Evolutionary conservation across 2,888 invertebrate species (phyloP), one percentile per base, ranked within the genome.

Genomic region (Physocephala rufipes): DNA sequence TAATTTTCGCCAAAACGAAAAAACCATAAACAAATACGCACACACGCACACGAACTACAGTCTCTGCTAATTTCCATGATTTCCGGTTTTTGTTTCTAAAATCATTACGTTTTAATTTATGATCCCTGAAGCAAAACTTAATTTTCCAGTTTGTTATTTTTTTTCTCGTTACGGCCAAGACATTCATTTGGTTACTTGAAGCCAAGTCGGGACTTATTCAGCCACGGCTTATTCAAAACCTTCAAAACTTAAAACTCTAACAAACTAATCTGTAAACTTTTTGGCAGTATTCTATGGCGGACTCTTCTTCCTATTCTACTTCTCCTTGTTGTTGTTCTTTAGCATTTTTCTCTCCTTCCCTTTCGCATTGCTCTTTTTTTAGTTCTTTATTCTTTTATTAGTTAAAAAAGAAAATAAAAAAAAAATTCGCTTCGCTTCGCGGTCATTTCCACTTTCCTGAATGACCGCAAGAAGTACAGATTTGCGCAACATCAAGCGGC

Each of bases 401-500:
- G 36, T 36, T 5, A 36, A 9, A 7, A 36, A 36, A 36, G 36
- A 36, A 28, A 59, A 67, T 59, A 59, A 49, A 59, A 49, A 59
- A 67, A 45, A 67, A 67, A 67, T 61, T 67, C 45, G 45, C 47
- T 67, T 49, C 58, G 67, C 47, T 67, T 49, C 67, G 67, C 67
- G 67, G 67, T 67, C 67, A 67, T 67, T 61, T 59, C 67, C 67
- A 67, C 67, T 67, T 59, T 67, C 49, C 47, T 26, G 47, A 55
- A 58, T 55, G 77, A 74, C 72, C 73, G 66, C 67, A 36, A 30
- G 28, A 58, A 67, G 72, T 4, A 9, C 67, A 73, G 69, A 73
- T 71, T 71, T 73, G 75, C 78, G 69, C 58, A 45, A 53, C 21
- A 70, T 30, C n/a, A n/a, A n/a, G 71, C 67, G 49, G 70, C 26